A percentile compares a stretch with the other conserved stretches of the same genome.
phyloP scores from a whole-genome alignment of 64 coral and sea anemone genomes.

The Montipora sp. region DNA sequence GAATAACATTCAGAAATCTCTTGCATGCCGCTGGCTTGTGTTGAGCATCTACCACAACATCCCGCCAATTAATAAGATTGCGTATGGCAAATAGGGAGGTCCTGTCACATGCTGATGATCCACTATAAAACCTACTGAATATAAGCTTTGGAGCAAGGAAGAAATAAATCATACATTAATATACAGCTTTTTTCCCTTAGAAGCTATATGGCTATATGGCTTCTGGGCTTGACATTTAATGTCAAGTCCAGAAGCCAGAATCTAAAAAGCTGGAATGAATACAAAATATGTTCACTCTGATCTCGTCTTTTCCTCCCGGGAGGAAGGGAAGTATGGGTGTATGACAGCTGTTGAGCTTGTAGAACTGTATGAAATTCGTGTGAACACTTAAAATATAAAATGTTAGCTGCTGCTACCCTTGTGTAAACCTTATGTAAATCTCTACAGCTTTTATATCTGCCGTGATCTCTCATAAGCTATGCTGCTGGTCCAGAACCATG shows the following conservation, averaged over 20 bases:
- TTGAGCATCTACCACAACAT: slow-evolving; percentile 17
- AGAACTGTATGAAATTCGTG: not conserved
- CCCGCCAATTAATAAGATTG: not conserved
- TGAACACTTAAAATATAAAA: not conserved
- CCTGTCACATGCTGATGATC: slow-evolving; percentile 30
- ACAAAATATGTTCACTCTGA: not conserved
- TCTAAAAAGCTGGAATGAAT: not conserved
- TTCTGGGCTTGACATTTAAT: not conserved
- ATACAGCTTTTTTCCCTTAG: not conserved
- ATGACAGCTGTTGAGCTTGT: not conserved
- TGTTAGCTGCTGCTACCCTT: not conserved
- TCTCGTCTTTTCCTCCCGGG: not conserved
- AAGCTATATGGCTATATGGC: not conserved
- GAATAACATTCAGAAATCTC: not conserved
- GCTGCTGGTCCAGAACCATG: not conserved
- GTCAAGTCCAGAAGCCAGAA: not conserved
- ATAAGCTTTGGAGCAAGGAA: not conserved
- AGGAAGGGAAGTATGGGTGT: not conserved
- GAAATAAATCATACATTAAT: not conserved
- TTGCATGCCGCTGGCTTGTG: slow-evolving; percentile 22
- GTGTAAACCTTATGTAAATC: not conserved
- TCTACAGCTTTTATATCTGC: not conserved
- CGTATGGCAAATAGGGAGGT: slow-evolving; percentile 7
- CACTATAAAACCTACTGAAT: slow-evolving; percentile 8
- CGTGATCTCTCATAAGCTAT: not conserved